Evolutionary conservation across 2,797 vertebrate genomes (phyloP), one percentile per base, ranked within the genome.

Genomic region (Esox masquinongy): DNA sequence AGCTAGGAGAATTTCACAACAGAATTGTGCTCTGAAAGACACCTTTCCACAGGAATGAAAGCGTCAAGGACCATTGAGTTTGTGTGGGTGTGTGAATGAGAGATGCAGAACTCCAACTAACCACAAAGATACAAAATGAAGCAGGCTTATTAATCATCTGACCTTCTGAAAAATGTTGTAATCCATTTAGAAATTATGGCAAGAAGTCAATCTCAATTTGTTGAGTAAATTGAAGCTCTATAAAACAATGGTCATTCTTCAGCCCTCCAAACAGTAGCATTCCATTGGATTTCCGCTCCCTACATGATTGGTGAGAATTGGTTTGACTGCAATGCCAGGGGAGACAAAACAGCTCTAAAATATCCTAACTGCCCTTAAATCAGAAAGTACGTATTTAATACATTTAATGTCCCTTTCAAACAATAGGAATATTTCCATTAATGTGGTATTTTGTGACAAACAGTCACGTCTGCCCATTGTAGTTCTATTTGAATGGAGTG

Each of bases 21-120:
- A 69, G 39, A 29, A 70, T 59, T 34, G 19, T 47, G 50, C 63
- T 34, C 36, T 53, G 56, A 69, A 61, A 69, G 64, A 68, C 49
- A 53, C 7, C 24, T 49, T 61, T 22, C 24, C 39, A 34, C 22
- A 47, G 14, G 53, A 74, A 24, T 39, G 1, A 72, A 43, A 39
- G 56, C n/a, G 26, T 73, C 50, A 74, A 61, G 53, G 22, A 15
- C 49, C 68, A 36, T 31, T 51, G 11, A 22, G 8, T 24, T 29
- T 24, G 31, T 53, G 47, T 17, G 2, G 4, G 56, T 29, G 43
- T 61, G 61, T 63, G 56, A 63, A 19, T 69, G 12, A 9, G 19
- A 47, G 34, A 70, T 36, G 19, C 50, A 22, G 67, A 74, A 70
- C 22, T 50, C 47, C 12, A 59, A n/a, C 34, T 19, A 17, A 36